Conservation (phyloP, 1,140 invertebrate genomes). For the Spodoptera frugiperda region DNA sequence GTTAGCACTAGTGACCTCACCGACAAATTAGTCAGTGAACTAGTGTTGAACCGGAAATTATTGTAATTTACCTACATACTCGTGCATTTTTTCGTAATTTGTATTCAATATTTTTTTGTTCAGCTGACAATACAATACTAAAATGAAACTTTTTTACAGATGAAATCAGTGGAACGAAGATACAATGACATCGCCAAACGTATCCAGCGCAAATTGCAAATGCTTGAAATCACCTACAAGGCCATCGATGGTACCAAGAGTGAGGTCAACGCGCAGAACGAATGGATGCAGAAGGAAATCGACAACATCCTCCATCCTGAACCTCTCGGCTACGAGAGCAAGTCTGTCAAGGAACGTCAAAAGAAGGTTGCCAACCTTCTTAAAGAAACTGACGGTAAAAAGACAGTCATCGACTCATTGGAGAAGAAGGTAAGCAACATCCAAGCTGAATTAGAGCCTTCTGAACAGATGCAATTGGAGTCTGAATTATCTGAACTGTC, state of each 20-base stretch:
- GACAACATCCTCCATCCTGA: conserved; percentile 89
- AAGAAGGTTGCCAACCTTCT: conserved; percentile 90
- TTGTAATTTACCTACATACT: conserved; percentile 5
- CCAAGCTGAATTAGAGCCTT: conserved; percentile 93
- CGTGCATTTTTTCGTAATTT: conserved; percentile 42
- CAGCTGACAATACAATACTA: neutral
- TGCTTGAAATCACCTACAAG: conserved; percentile 92
- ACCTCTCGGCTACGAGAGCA: conserved; percentile 91
- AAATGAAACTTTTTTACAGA: conserved; percentile 80
- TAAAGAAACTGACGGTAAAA: conserved; percentile 94
- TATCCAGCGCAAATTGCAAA: conserved; percentile 93
- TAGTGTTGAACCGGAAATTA: conserved; percentile 17
- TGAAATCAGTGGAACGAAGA: conserved; percentile 93
- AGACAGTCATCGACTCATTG: conserved; percentile 92
- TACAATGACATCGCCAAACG: conserved; percentile 94
- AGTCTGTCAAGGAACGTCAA: conserved; percentile 90
- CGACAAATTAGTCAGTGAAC: conserved; percentile 24
- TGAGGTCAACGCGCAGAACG: conserved; percentile 91
- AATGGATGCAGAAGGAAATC: conserved; percentile 93
- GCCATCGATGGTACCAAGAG: conserved; percentile 91
- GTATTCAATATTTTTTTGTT: conserved; percentile 38
- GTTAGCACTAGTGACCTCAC: conserved; percentile 10
- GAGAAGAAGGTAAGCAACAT: conserved; percentile 94
- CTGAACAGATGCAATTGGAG: conserved; percentile 91
- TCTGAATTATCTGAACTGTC: conserved; percentile 88